Conservation (phyloP, 2,888 invertebrate genomes). For the Dryadula phaetusa region DNA sequence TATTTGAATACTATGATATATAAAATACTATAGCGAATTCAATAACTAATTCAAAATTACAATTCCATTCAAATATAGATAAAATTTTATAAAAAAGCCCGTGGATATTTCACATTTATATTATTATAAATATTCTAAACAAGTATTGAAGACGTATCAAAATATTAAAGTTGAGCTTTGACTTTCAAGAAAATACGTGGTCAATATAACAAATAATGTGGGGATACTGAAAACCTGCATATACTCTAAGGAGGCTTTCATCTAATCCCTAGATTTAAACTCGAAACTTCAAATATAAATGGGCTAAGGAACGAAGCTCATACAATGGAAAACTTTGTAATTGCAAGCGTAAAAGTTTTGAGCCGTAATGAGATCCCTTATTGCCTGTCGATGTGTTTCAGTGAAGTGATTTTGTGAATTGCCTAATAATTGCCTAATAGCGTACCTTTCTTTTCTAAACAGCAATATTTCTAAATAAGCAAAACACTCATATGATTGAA, state of each 20-base stretch:
- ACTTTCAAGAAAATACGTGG: neutral
- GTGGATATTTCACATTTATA: too few relatives aligned
- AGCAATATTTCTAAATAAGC: neutral
- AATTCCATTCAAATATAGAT: too few relatives aligned
- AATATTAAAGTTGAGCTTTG: neutral
- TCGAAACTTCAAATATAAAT: constrained; percentile 38
- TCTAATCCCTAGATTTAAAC: constrained; percentile 35
- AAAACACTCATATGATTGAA: neutral
- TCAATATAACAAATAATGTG: neutral
- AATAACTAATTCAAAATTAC: neutral
- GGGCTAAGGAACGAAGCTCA: constrained; percentile 28
- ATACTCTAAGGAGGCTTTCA: constrained; percentile 23
- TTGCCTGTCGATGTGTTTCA: constrained; percentile 57
- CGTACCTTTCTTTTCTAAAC: neutral
- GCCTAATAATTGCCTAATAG: constrained; percentile 20
- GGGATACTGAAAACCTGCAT: constrained; percentile 14
- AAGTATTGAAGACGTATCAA: neutral
- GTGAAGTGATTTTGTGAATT: constrained; percentile 48
- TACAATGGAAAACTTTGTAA: constrained; percentile 50
- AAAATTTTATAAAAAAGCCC: too few relatives aligned
- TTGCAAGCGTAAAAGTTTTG: constrained; percentile 45
- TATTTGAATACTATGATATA: too few relatives aligned
- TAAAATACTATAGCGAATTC: neutral
- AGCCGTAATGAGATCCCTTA: constrained; percentile 58
- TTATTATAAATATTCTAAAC: neutral